Conservation (phyloP, 2,797 vertebrate species). For the Miichthys miiuy region DNA sequence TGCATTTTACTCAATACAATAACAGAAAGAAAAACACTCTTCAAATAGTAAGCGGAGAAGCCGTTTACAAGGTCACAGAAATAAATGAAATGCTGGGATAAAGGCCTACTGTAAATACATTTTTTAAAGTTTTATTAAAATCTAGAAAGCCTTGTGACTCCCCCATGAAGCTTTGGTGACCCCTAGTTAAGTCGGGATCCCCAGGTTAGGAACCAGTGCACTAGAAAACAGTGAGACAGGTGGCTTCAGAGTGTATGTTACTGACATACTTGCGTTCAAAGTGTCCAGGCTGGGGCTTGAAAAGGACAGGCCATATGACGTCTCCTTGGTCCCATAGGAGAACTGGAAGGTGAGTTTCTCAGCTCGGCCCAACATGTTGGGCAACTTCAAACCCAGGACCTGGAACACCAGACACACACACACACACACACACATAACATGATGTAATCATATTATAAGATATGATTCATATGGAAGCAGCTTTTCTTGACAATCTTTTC, state of each 20-base stretch:
- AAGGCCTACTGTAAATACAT: too few species aligned
- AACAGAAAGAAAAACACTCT: neutral
- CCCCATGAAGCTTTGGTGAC: too few species aligned
- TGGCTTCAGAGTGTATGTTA: too few species aligned
- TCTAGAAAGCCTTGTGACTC: too few species aligned
- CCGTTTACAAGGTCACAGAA: too few species aligned
- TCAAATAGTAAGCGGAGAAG: neutral
- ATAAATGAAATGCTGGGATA: too few species aligned
- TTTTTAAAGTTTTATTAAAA: too few species aligned
- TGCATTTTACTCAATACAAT: neutral
- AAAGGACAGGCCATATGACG: constrained; percentile 96
- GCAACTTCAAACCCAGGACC: constrained; percentile 95
- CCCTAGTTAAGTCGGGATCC: too few species aligned
- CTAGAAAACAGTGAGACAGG: too few species aligned
- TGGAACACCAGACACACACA: constrained; percentile 54
- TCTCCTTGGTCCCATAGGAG: constrained; percentile 99
- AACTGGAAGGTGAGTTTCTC: constrained; percentile 98
- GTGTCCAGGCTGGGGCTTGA: constrained; percentile 93
- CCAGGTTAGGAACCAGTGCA: too few species aligned
- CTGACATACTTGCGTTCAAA: constrained; percentile 93
- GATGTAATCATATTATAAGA: neutral
- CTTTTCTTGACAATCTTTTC: neutral
- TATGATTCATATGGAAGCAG: neutral
- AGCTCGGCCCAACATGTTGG: constrained; percentile 93
- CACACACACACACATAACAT: too few species aligned